Base-by-base conservation (phyloP, 2,113 vertebrate genomes). In the Choloepus hoffmanni region DNA sequence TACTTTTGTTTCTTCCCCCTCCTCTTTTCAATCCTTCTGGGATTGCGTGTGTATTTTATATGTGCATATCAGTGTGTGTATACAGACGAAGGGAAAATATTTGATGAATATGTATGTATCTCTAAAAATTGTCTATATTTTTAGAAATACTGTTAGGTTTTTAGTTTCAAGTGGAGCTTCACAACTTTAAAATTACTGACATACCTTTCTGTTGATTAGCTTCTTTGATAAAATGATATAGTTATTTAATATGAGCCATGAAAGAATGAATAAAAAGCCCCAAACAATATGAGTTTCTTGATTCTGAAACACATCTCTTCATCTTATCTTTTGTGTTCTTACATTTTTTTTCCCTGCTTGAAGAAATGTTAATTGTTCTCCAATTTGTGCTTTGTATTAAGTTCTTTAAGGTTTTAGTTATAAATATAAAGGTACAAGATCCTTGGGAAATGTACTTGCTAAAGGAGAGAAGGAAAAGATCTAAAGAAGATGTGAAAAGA, bases 71-170 rank as follows among this genome's bases (percentile, higher is more conserved):
- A 0, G 6, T 5, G 43, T 18, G 18, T 65, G 9, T 30, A 10
- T 40, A 10, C 1, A 77, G 19, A 60, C 58, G 82, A 40, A 43
- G 48, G 45, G 78, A 89, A 65, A 58, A 70, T 7, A 79, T 45
- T 50, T 88, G 45, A 68, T 65, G 12, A 89, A 81, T 76, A 53
- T 28, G 3, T 7, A 60, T 48, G 63, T 68, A 15, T 55, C 63
- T 73, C 30, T 91, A 43, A 89, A 94, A 58, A 36, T 65, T 76
- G 10, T 78, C 43, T 72, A 36, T 15, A 36, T 81, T 86, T 93
- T 93, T 76, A 95, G 74, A 95, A 82, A 84, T 91, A 91, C 3
- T 53, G 6, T 72, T 95, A 83, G 13, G 72, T 55, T 85, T 86
- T 85, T 19, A 50, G 40, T 82, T 50, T 21, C 65, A 95, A 93